Conservation (phyloP, 2,797 vertebrate species). For the Urosaurus nigricauda region DNA sequence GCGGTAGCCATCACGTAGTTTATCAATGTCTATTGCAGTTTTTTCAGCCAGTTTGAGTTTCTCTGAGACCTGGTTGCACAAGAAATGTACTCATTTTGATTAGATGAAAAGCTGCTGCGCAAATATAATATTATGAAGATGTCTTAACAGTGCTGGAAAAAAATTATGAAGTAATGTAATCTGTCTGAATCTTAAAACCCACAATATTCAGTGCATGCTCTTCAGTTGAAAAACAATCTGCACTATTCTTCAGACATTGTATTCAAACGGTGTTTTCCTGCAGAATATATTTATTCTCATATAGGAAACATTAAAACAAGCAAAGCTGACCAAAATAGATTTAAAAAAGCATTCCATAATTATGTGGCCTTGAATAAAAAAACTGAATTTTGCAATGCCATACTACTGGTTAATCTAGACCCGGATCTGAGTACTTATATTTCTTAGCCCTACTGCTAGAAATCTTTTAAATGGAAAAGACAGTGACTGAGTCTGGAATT, state of each 20-base stretch:
- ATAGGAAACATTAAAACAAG: neutral
- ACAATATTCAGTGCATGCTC: neutral
- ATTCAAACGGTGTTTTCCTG: neutral
- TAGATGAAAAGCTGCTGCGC: neutral
- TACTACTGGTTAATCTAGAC: neutral
- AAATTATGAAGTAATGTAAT: neutral
- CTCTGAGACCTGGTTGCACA: slow-evolving; percentile 87
- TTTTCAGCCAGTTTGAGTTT: slow-evolving; percentile 90
- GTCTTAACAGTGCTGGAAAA: neutral
- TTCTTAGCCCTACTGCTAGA: neutral
- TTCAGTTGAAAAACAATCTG: neutral
- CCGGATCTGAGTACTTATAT: neutral
- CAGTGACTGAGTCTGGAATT: neutral
- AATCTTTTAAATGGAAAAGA: neutral
- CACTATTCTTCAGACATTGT: neutral
- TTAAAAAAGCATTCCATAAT: neutral
- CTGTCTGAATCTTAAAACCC: neutral
- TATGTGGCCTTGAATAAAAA: neutral
- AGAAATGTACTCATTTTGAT: neutral
- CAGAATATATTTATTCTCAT: neutral
- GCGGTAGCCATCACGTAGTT: slow-evolving; percentile 92
- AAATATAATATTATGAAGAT: neutral
- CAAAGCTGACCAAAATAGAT: neutral
- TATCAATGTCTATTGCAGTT: slow-evolving; percentile 88
- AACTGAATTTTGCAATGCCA: neutral